Evolutionary conservation across 2,888 invertebrate species (phyloP).

Genomic region (Gastracanthus pulcherrimus): DNA sequence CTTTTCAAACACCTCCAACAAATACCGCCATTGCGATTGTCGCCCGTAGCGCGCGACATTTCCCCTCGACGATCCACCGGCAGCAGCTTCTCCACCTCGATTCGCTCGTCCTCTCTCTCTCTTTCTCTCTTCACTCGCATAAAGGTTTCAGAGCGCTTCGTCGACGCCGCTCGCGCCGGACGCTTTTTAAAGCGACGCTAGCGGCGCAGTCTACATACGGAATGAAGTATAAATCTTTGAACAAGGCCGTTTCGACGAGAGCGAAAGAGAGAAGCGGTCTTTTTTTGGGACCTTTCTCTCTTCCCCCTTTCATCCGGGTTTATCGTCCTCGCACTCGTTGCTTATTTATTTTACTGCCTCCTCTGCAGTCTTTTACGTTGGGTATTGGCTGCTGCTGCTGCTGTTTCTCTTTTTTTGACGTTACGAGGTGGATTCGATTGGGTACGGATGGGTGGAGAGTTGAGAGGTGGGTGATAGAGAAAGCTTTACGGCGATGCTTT

Average conservation of each 20-base stretch:
- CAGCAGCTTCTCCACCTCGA: background rate
- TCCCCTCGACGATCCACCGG: too few species aligned
- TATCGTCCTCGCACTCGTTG: background rate
- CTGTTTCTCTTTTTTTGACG: background rate
- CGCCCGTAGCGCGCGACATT: too few species aligned
- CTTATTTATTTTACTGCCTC: constrained; percentile 10
- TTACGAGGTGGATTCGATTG: constrained; percentile 46
- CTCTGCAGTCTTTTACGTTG: background rate
- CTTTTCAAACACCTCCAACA: too few species aligned
- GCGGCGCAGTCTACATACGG: constrained; percentile 16
- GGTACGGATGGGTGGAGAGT: background rate
- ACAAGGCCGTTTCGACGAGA: constrained; percentile 8
- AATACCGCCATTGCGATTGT: too few species aligned
- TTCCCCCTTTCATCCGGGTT: background rate
- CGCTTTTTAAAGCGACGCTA: constrained; percentile 10
- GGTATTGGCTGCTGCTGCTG: background rate
- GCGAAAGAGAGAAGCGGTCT: background rate
- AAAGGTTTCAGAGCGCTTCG: background rate
- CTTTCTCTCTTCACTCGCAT: background rate
- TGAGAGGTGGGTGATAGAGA: too few species aligned
- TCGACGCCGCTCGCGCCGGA: background rate
- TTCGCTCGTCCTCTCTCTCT: background rate
- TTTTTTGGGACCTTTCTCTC: background rate
- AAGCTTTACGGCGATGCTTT: constrained; percentile 41
- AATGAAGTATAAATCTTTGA: constrained; percentile 43